Evolutionary conservation across 2,797 vertebrate species (phyloP).

Genomic region (Helicolenus hilgendorfi): DNA sequence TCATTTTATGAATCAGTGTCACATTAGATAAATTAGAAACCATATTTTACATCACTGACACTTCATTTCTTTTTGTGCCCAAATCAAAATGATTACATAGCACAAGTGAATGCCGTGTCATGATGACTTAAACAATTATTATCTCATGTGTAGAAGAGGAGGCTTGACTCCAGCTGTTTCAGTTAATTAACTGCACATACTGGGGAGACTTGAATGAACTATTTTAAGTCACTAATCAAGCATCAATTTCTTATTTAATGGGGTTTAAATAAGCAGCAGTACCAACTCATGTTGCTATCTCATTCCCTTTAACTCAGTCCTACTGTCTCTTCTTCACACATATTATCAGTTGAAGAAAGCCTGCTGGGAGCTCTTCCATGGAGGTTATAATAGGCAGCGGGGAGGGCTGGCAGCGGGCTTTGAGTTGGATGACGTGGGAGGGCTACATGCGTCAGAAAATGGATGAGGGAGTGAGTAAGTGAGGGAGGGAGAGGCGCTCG

Average conservation of each 20-base stretch:
- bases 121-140: constrained; percentile 24
- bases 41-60: constrained; percentile 18
- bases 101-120: constrained; percentile 20
- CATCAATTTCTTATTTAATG: constrained; percentile 36
- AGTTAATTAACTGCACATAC: constrained; percentile 36
- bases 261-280: constrained; percentile 34
- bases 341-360: constrained; percentile 23
- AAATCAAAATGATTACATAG: constrained; percentile 42
- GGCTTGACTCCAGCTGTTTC: constrained; percentile 24
- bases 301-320: not conserved
- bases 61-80: not conserved
- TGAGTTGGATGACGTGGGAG: constrained; percentile 57
- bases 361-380: constrained; percentile 30
- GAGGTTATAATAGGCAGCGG: constrained; percentile 27
- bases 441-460: constrained; percentile 52
- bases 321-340: not conserved
- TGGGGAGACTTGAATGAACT: constrained; percentile 13
- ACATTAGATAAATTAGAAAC: constrained; percentile 45
- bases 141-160: not conserved
- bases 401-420: constrained; percentile 19
- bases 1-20: constrained; percentile 58
- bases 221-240: constrained; percentile 29
- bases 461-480: constrained; percentile 11
- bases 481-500: not conserved
- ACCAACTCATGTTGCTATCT: not conserved